Conservation (phyloP, 2,888 invertebrate genomes). For the Ganaspis brasiliensis region DNA sequence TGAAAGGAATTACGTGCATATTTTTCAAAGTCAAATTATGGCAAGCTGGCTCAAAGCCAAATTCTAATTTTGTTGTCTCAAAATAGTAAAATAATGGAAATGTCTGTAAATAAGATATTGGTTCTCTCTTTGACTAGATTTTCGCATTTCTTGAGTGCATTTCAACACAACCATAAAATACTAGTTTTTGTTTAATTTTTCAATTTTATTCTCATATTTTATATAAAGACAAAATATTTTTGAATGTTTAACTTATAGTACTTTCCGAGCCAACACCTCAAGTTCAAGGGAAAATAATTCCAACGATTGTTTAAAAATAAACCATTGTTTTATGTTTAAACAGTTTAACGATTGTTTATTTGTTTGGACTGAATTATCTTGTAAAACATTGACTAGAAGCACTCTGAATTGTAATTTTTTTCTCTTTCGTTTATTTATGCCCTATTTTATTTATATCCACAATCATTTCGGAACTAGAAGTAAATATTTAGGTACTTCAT, state of each 20-base stretch:
- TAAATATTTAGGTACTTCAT: too few relatives aligned
- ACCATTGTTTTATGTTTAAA: neutral
- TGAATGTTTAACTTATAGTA: neutral
- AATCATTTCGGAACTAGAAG: too few relatives aligned
- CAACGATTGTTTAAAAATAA: too few relatives aligned
- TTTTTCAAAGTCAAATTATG: slow-evolving; percentile 31
- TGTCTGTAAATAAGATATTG: slow-evolving; percentile 27
- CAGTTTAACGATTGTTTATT: neutral
- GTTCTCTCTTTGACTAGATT: neutral
- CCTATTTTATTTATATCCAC: too few relatives aligned
- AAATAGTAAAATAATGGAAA: slow-evolving; percentile 29
- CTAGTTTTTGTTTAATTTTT: neutral
- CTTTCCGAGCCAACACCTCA: neutral
- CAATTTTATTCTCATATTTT: neutral
- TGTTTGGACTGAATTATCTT: neutral
- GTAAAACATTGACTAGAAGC: neutral
- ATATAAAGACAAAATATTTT: neutral
- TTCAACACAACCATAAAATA: neutral
- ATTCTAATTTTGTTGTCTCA: slow-evolving; percentile 14
- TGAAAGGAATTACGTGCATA: slow-evolving; percentile 20
- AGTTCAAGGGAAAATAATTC: neutral
- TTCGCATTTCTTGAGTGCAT: neutral
- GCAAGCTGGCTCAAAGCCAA: slow-evolving; percentile 12
- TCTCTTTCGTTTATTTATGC: too few relatives aligned
- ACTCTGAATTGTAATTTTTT: too few relatives aligned